Conservation (phyloP, 1,140 invertebrate species). For the Oryzaephilus surinamensis region DNA sequence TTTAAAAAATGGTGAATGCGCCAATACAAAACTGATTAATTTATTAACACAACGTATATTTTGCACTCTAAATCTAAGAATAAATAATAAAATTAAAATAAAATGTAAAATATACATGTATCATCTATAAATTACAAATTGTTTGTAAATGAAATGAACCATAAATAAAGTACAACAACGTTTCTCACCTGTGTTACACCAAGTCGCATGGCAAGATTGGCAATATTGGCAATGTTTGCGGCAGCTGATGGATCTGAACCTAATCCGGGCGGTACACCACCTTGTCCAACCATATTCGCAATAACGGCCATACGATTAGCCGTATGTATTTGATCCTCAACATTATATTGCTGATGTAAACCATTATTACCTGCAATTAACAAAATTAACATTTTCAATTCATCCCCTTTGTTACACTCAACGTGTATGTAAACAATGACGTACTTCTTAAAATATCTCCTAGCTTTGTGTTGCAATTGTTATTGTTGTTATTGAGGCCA, state of each 20-base stretch:
- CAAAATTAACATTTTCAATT: constrained; percentile 3
- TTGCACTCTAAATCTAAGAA: too few species aligned
- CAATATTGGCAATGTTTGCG: constrained; percentile 59
- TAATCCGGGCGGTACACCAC: constrained; percentile 36
- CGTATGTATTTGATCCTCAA: constrained; percentile 57
- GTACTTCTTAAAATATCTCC: constrained; percentile 53
- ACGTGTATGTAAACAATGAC: constrained; percentile 2
- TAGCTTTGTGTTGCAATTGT: constrained; percentile 61
- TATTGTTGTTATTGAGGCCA: constrained; percentile 56
- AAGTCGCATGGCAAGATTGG: constrained; percentile 71
- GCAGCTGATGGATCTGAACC: constrained; percentile 39
- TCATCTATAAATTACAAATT: too few species aligned
- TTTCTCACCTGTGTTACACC: constrained; percentile 38
- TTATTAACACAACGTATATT: too few species aligned
- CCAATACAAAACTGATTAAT: too few species aligned
- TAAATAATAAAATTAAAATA: too few species aligned
- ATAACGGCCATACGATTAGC: constrained; percentile 65
- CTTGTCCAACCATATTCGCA: constrained; percentile 54
- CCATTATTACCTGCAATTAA: constrained; percentile 33
- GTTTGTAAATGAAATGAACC: too few species aligned
- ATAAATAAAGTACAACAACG: too few species aligned
- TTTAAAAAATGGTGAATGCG: too few species aligned
- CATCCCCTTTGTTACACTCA: neutral
- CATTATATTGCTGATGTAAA: constrained; percentile 51
- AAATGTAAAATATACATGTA: too few species aligned